These are phyloP conservation scores for Sebastes miniatus DNA, from an alignment of 2,797 vertebrate species.

Conservation along the genomic window DNA sequence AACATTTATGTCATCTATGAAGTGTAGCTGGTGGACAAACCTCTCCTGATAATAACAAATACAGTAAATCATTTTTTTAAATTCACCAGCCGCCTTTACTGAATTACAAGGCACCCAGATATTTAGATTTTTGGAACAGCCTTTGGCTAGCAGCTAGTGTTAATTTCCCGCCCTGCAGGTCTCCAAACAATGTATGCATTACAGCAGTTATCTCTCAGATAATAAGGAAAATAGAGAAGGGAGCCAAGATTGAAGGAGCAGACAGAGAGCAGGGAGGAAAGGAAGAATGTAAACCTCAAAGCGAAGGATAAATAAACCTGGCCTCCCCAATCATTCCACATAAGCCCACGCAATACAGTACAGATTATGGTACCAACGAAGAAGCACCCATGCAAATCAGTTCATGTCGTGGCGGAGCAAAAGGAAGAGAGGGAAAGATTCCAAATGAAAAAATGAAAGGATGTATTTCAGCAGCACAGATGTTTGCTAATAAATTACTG, in stretches of 20 bases:
- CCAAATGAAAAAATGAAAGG: constrained; percentile 57
- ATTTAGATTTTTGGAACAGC: background rate
- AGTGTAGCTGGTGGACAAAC: background rate
- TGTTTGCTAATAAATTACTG: constrained; percentile 75
- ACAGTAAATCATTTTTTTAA: background rate
- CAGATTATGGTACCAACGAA: constrained; percentile 67
- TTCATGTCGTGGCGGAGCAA: constrained; percentile 48
- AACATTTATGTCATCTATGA: background rate
- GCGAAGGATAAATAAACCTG: constrained; percentile 80
- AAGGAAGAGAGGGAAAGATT: constrained; percentile 44
- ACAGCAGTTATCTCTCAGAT: constrained; percentile 79
- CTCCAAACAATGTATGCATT: constrained; percentile 71
- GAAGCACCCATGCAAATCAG: constrained; percentile 67
- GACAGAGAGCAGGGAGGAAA: constrained; percentile 73
- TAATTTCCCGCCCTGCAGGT: constrained; percentile 77
- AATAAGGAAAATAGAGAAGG: constrained; percentile 71
- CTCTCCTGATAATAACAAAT: background rate
- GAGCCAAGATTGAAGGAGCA: constrained; percentile 70
- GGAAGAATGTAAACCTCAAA: constrained; percentile 80
- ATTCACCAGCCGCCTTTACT: background rate
- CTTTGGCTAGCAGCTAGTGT: constrained; percentile 31
- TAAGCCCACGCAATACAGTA: constrained; percentile 70
- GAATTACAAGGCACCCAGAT: background rate
- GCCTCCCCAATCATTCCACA: constrained; percentile 74
- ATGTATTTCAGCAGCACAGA: constrained; percentile 74